phyloP scores from a whole-genome alignment of 2,113 vertebrate species.

The Ia io region DNA sequence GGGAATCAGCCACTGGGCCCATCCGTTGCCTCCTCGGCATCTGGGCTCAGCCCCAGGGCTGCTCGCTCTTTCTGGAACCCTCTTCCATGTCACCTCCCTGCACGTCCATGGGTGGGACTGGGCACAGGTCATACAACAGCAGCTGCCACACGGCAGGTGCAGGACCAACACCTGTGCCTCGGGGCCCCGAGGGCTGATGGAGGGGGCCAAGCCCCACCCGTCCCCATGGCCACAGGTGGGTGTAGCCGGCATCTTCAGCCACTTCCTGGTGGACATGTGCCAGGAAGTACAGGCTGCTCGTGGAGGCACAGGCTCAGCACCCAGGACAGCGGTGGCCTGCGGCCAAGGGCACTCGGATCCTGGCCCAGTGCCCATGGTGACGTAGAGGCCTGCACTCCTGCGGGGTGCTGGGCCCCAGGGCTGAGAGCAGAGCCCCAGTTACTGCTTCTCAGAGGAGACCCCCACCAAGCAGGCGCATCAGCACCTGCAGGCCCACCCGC shows the following conservation, averaged over 20 bases:
- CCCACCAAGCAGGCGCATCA: fast-evolving
- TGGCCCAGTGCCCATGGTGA: fast-evolving
- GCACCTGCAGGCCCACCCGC: fast-evolving
- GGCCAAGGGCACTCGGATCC: neutral
- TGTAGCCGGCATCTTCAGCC: conserved; percentile 43
- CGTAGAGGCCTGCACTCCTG: fast-evolving
- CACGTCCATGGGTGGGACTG: neutral
- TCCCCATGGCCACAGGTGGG: neutral
- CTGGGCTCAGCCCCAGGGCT: neutral
- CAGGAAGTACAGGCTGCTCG: conserved; percentile 63
- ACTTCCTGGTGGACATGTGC: conserved; percentile 66
- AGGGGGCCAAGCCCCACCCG: neutral
- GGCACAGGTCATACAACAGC: neutral
- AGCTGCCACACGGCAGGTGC: neutral
- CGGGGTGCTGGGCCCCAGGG: neutral
- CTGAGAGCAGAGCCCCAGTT: neutral
- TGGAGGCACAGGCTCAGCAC: neutral
- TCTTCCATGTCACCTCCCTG: no score
- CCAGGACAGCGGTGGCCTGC: neutral
- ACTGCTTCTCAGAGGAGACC: neutral
- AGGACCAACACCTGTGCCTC: neutral
- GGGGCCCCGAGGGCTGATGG: fast-evolving
- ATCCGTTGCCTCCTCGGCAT: fast-evolving
- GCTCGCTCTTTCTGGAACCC: neutral
- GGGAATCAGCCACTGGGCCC: neutral